Evolutionary conservation across 2,797 vertebrate species (phyloP).

Genomic region (Microtus californicus): DNA sequence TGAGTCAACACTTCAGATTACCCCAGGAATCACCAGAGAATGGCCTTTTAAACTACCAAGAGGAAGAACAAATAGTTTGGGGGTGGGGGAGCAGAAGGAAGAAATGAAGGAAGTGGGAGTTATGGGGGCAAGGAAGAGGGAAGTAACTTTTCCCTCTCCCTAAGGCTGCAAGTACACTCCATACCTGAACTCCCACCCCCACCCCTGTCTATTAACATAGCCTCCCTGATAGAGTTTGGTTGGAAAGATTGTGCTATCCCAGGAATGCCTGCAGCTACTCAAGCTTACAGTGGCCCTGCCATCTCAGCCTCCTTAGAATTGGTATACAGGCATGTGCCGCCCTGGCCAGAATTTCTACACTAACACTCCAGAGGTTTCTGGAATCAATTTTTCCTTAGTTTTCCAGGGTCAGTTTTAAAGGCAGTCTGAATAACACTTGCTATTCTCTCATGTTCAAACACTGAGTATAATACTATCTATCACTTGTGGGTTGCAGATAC

Average conservation of each 20-base stretch:
- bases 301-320: neutral
- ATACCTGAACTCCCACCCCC: accelerated
- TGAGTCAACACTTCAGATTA: neutral
- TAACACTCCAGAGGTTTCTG: neutral
- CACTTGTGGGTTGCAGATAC: neutral
- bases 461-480: neutral
- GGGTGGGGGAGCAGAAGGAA: too few relatives aligned
- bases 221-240: neutral
- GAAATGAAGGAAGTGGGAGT: neutral
- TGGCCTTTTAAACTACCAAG: neutral
- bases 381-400: neutral
- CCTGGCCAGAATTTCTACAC: neutral
- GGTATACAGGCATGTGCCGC: too few relatives aligned
- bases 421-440: neutral
- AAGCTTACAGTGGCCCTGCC: neutral
- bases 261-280: neutral
- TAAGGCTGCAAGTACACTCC: neutral
- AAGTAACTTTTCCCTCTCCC: neutral
- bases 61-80: neutral
- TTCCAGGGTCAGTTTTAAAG: neutral
- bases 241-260: neutral
- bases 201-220: neutral
- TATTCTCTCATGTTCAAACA: neutral
- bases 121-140: neutral
- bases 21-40: neutral